Percentiles rank a stretch among this genome's conserved stretches.
phyloP scores from a whole-genome alignment of 1,140 invertebrate genomes.

The Ganaspis sp. region DNA sequence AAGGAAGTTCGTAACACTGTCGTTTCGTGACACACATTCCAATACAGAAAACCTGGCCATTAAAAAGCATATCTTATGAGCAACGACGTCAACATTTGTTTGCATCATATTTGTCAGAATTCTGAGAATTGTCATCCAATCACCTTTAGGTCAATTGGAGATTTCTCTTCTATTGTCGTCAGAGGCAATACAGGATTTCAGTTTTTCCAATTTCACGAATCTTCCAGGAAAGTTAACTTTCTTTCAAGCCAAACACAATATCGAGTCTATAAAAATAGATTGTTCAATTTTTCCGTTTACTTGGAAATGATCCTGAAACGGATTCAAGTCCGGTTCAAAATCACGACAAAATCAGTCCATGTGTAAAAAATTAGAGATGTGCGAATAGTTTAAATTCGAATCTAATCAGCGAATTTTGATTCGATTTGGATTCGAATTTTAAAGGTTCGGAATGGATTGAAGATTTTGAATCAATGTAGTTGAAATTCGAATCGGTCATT shows the following conservation, averaged over 20 bases:
- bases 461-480: too few species aligned
- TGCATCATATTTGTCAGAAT: conserved; percentile 14
- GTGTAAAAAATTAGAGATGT: too few species aligned
- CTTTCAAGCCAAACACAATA: background rate
- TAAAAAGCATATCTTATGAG: background rate
- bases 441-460: too few species aligned
- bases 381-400: too few species aligned
- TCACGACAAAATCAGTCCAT: too few species aligned
- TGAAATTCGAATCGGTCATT: too few species aligned
- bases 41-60: background rate
- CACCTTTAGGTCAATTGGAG: background rate
- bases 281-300: background rate
- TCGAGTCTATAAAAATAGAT: background rate
- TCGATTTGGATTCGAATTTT: too few species aligned
- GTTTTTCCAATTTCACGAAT: background rate
- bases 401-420: too few species aligned
- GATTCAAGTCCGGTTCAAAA: background rate
- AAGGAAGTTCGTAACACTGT: conserved; percentile 26
- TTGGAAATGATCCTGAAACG: background rate
- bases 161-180: conserved; percentile 1
- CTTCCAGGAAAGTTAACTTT: background rate
- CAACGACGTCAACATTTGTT: background rate
- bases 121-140: background rate
- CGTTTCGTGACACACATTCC: conserved; percentile 28
- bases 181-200: background rate